Base-by-base conservation (phyloP, 2,888 invertebrate species). In the Orthonevra nobilis region DNA sequence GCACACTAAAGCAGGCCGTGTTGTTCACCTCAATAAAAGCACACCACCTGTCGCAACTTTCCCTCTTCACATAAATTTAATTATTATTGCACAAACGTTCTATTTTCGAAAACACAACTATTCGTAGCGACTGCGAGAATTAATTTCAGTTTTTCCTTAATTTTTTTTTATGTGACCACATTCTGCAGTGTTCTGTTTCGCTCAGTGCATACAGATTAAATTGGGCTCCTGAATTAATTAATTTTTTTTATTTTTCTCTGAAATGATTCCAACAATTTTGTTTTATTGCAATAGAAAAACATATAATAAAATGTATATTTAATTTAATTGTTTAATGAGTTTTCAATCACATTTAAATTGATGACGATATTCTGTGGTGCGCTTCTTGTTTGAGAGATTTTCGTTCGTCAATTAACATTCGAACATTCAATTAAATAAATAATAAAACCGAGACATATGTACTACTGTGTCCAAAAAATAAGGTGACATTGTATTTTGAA, bases 71-170 rank as follows among this genome's bases (percentile, higher is more conserved):
- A 30, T 28, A 38, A 46, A 48, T 44, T 34, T 58, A n/a, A n/a
- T n/a, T 52, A 64, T 58, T 73, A 64, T 50, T 64, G 58, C 73
- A 73, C 58, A 73, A 64, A 66, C 34, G 52, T 74, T 74, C 66
- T 66, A 74, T 66, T 66, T n/a, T 66, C 12, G 12, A 17, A 17
- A 12, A 17, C 2, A n/a, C n/a, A n/a, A n/a, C n/a, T n/a, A n/a
- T n/a, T n/a, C n/a, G n/a, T n/a, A n/a, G n/a, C n/a, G n/a, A 10
- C 32, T 32, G 23, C 23, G 23, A 3, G 23, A 23, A 23, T 20
- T 44, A 23, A 12, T 42, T 42, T 19, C 23, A 23, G 10, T 20
- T 44, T 10, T 44, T 26, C 12, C 26, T 44, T 20, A 44, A 44
- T 20, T 23, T 44, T 20, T 26, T 44, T 44, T 44, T 5, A 30